Conservation (phyloP, 2,113 vertebrate genomes). For the Odocoileus hemionus region DNA sequence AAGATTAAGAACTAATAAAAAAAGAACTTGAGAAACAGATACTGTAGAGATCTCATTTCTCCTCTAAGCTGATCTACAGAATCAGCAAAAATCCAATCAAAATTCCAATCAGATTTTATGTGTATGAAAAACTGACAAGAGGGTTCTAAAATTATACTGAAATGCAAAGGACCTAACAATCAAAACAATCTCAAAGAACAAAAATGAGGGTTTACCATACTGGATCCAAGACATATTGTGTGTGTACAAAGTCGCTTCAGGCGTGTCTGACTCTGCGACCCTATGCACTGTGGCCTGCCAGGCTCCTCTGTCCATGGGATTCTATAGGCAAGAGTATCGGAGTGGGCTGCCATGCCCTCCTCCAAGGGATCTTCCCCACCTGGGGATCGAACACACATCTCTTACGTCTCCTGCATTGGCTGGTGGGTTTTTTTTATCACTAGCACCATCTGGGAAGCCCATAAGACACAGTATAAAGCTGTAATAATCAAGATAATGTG, state of each 20-base stretch:
- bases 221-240: background rate
- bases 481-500: background rate
- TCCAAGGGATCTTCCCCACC: background rate
- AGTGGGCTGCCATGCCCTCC: background rate
- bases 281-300: background rate
- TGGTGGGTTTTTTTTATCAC: background rate
- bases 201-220: background rate
- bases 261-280: background rate
- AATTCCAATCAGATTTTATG: background rate
- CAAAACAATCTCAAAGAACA: background rate
- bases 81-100: slow-evolving; percentile 9
- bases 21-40: background rate
- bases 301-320: background rate
- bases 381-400: background rate
- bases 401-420: background rate
- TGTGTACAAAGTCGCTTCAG: background rate
- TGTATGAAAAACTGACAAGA: background rate
- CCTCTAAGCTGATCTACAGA: background rate
- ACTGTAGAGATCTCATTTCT: background rate
- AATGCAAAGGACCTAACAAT: background rate
- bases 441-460: background rate
- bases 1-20: background rate
- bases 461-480: background rate
- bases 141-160: background rate
- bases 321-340: background rate